phyloP scores from a whole-genome alignment of 23 tunicate species.

The Pegea sp. region DNA sequence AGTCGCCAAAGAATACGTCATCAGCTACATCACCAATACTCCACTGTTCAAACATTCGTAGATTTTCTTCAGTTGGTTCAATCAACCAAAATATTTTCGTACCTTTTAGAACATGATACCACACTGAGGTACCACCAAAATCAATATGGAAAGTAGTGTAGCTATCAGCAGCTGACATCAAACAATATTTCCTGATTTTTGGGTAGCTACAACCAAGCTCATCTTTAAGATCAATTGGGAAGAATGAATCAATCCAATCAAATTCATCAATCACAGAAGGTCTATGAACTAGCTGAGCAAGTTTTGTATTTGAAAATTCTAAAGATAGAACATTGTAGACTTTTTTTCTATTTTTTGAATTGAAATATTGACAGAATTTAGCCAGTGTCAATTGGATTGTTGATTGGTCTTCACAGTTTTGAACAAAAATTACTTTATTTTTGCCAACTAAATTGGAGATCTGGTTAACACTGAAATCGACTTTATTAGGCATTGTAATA shows the following conservation, averaged over 20 bases:
- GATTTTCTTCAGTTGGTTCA: slow-evolving; percentile 76
- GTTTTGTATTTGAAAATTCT: slow-evolving; percentile 73
- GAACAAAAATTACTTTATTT: no score
- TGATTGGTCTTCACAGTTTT: no score
- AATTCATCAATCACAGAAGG: slow-evolving; percentile 55
- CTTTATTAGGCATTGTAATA: no score
- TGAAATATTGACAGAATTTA: slow-evolving; percentile 52
- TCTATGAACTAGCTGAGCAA: slow-evolving; percentile 35
- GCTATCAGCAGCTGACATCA: no score
- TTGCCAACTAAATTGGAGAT: no score
- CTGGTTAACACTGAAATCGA: no score
- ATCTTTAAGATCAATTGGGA: slow-evolving; percentile 76
- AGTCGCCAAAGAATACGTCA: slow-evolving; percentile 77
- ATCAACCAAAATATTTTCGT: no score
- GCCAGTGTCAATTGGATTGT: no score
- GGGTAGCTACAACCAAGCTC: slow-evolving; percentile 73
- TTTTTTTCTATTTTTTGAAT: slow-evolving; percentile 37
- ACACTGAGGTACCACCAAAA: no score
- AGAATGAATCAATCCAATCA: slow-evolving; percentile 84
- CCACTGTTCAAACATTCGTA: slow-evolving; percentile 68
- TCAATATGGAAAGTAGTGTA: no score
- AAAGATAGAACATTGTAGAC: slow-evolving; percentile 90
- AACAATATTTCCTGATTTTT: slow-evolving; percentile 91
- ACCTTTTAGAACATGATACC: no score
- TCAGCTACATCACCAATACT: slow-evolving; percentile 73